phyloP scores from a whole-genome alignment of 2,113 vertebrate species.

The Eudyptes chrysolophus region DNA sequence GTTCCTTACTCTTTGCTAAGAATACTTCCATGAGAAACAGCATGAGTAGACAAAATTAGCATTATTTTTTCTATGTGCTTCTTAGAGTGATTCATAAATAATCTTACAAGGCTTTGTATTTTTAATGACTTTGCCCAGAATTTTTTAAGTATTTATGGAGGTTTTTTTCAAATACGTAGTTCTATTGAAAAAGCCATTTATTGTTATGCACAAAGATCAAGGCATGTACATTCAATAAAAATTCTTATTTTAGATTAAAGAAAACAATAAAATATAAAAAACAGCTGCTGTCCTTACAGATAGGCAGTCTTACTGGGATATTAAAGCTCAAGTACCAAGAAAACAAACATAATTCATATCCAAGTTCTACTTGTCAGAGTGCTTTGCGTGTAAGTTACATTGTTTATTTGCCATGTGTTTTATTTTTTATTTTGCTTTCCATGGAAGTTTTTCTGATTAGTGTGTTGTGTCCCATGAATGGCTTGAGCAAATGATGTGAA shows the following conservation, averaged over 20 bases:
- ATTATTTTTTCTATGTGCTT: neutral
- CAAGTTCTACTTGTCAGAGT: neutral
- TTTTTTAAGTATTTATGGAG: neutral
- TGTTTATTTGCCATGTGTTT: neutral
- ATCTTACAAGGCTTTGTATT: neutral
- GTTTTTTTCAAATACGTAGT: neutral
- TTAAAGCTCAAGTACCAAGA: neutral
- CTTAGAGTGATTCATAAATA: neutral
- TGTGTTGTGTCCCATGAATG: neutral
- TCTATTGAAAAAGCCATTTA: slow-evolving; percentile 15
- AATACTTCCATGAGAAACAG: neutral
- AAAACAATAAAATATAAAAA: slow-evolving; percentile 19
- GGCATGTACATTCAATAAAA: slow-evolving; percentile 28
- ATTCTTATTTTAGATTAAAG: slow-evolving; percentile 37
- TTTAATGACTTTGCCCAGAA: neutral
- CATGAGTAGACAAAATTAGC: neutral
- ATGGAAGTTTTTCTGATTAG: neutral
- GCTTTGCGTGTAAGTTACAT: neutral
- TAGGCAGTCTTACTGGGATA: neutral
- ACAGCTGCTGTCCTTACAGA: neutral
- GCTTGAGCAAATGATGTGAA: neutral
- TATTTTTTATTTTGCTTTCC: neutral
- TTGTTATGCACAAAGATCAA: slow-evolving; percentile 17
- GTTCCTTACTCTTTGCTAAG: neutral
- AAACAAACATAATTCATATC: neutral